A percentile compares a stretch with the other conserved stretches of the same genome.
These are phyloP conservation scores for Coreius guichenoti DNA, from an alignment of 2,797 vertebrate species.

Conservation along the genomic window DNA sequence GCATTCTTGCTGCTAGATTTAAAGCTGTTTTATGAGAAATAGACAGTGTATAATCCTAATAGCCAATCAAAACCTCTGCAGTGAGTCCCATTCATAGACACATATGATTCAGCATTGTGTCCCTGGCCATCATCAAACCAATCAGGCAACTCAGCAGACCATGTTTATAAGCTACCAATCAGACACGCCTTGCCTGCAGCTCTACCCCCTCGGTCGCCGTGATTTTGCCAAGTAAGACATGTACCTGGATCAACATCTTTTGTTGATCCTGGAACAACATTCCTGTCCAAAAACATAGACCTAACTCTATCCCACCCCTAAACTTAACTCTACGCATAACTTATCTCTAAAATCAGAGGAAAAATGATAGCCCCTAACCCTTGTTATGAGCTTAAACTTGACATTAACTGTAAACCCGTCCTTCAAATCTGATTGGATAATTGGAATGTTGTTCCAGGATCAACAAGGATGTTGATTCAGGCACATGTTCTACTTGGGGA, in stretches of 20 bases:
- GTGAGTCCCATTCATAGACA: conserved; percentile 21
- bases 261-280: neutral
- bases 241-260: neutral
- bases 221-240: neutral
- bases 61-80: conserved; percentile 29
- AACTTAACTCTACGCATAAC: neutral
- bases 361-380: neutral
- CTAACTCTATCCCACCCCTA: neutral
- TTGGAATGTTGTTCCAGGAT: neutral
- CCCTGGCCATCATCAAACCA: conserved; percentile 39
- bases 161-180: conserved; percentile 42
- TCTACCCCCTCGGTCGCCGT: neutral
- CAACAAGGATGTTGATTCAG: too few relatives aligned
- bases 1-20: conserved; percentile 10
- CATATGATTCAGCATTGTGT: conserved; percentile 1
- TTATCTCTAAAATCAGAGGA: neutral
- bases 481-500: neutral
- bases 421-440: neutral
- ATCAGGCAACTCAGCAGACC: conserved; percentile 32
- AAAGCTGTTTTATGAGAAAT: conserved; percentile 30
- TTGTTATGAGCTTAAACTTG: neutral
- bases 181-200: conserved; percentile 15
- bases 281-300: neutral
- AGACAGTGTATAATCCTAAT: conserved; percentile 36
- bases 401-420: neutral